phyloP scores from a whole-genome alignment of 2,888 invertebrate genomes.

The Xylota sylvarum region DNA sequence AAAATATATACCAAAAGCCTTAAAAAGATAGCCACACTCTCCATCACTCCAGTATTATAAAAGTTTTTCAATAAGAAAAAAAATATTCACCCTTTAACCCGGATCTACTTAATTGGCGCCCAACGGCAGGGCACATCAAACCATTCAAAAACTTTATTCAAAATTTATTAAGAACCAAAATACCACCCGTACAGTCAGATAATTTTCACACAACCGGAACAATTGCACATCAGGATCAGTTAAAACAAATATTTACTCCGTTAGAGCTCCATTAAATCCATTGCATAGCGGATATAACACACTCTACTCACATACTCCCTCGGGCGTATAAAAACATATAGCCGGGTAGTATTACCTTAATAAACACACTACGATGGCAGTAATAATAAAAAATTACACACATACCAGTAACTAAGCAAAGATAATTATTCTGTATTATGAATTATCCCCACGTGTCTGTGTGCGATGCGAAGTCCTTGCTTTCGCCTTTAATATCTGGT shows the following conservation, averaged over 20 bases:
- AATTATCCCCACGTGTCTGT: slow-evolving; percentile 57
- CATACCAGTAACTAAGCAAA: slow-evolving; percentile 53
- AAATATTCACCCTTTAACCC: too few species aligned
- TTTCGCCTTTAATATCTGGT: slow-evolving; percentile 45
- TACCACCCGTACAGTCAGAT: slow-evolving; percentile 1
- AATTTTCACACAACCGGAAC: neutral
- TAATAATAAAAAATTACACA: slow-evolving; percentile 73
- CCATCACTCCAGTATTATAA: too few species aligned
- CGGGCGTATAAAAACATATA: slow-evolving; percentile 42
- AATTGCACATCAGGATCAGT: slow-evolving; percentile 12
- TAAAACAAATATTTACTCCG: slow-evolving; percentile 32
- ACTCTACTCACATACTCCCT: neutral
- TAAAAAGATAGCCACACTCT: too few species aligned
- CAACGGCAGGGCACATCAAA: neutral
- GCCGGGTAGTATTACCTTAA: slow-evolving; percentile 53
- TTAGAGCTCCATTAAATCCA: slow-evolving; percentile 44
- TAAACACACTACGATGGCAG: slow-evolving; percentile 58
- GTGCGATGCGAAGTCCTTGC: slow-evolving; percentile 6
- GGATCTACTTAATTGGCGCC: neutral
- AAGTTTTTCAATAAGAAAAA: too few species aligned
- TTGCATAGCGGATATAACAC: slow-evolving; percentile 27
- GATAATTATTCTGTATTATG: slow-evolving; percentile 72
- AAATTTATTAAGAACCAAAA: neutral
- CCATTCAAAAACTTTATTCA: neutral
- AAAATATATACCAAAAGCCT: too few species aligned